phyloP scores from a whole-genome alignment of 2,113 vertebrate species.

The Setophaga kirtlandii region DNA sequence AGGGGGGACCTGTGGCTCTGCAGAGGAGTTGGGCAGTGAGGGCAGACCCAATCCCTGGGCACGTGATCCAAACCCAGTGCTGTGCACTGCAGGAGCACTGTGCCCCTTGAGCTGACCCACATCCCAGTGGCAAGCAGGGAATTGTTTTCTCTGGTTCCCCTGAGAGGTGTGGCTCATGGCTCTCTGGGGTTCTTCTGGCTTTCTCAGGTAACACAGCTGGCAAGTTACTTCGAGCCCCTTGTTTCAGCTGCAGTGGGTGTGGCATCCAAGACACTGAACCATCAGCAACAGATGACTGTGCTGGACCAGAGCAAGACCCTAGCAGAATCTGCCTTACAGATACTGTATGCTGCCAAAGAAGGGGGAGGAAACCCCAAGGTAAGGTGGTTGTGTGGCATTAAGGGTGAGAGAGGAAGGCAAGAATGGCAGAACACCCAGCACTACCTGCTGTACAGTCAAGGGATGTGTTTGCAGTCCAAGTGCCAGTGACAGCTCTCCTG shows the following conservation, averaged over 20 bases:
- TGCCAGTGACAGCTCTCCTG: not conserved
- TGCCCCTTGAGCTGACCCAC: not conserved
- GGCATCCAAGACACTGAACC: conserved; percentile 90
- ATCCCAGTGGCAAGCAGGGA: accelerated
- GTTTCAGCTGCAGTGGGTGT: conserved; percentile 91
- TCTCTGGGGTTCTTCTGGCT: not conserved
- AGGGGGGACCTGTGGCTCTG: not conserved
- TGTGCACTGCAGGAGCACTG: not conserved
- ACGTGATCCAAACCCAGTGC: accelerated
- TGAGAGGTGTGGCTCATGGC: not conserved
- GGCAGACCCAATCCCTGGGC: not conserved
- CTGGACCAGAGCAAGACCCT: conserved; percentile 97
- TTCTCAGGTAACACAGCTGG: conserved; percentile 90
- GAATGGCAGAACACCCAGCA: not conserved
- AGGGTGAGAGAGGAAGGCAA: not conserved
- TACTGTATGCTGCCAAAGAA: conserved; percentile 97
- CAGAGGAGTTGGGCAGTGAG: not conserved
- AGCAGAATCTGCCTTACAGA: conserved; percentile 95
- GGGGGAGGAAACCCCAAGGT: conserved; percentile 99
- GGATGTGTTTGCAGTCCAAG: not conserved
- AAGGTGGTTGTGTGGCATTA: not conserved
- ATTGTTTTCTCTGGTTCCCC: not conserved
- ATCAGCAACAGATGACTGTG: conserved; percentile 97
- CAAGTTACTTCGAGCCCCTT: conserved; percentile 94
- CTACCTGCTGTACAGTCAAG: accelerated